Evolutionary conservation across 2,888 invertebrate genomes (phyloP).

Genomic region (Zhuqinia jingwanae): DNA sequence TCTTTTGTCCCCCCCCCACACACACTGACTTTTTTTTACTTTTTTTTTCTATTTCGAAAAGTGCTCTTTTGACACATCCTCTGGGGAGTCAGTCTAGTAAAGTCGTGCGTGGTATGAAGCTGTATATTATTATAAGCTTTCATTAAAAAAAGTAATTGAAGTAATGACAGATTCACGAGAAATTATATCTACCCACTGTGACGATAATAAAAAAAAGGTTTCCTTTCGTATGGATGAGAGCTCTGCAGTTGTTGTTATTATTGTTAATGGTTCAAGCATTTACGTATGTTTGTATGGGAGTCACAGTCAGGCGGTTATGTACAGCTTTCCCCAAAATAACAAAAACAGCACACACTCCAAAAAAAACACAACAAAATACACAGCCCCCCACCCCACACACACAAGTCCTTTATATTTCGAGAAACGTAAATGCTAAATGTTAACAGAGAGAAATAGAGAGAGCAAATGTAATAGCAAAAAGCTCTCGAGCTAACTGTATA

Average conservation of each 20-base stretch:
- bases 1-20: background rate
- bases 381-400: background rate
- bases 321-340: too few species aligned
- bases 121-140: background rate
- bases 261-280: background rate
- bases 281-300: background rate
- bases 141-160: slow-evolving; percentile 48
- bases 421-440: too few species aligned
- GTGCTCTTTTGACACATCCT: background rate
- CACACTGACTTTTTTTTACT: background rate
- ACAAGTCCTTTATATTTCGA: too few species aligned
- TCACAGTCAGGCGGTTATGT: too few species aligned
- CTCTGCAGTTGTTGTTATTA: background rate
- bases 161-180: slow-evolving; percentile 41
- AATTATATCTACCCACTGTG: slow-evolving; percentile 4
- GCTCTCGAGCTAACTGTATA: background rate
- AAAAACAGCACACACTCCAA: too few species aligned
- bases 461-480: too few species aligned
- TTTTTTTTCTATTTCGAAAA: background rate
- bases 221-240: background rate
- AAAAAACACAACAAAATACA: too few species aligned
- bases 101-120: background rate
- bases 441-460: background rate
- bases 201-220: background rate
- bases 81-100: background rate